phyloP scores from a whole-genome alignment of 2,888 invertebrate species.

The Acrocyrtus sp. region DNA sequence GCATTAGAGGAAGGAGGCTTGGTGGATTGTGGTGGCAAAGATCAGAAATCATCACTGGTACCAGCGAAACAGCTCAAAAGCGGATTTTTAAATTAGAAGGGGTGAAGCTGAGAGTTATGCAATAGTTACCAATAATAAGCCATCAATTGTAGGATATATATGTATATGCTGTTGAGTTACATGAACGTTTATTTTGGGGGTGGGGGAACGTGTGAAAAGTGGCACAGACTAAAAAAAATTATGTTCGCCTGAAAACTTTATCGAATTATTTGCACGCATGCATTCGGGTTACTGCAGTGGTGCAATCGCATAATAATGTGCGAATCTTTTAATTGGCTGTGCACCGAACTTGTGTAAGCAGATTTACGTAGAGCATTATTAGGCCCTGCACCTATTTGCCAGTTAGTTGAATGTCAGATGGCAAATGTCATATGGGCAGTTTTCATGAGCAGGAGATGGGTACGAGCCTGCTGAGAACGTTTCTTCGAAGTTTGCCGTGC shows the following conservation, averaged over 20 bases:
- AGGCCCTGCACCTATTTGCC: neutral
- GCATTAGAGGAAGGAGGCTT: too few relatives aligned
- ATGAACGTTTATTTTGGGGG: constrained; percentile 5
- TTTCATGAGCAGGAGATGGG: neutral
- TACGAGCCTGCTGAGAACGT: neutral
- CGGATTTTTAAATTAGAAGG: constrained; percentile 8
- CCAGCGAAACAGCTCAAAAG: too few relatives aligned
- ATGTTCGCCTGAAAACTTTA: constrained; percentile 6
- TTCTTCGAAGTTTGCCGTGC: neutral
- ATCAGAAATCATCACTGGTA: too few relatives aligned
- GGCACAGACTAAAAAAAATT: constrained; percentile 23
- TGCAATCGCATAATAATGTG: too few relatives aligned
- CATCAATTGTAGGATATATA: neutral
- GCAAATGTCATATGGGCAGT: neutral
- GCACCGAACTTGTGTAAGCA: neutral
- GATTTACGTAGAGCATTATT: neutral
- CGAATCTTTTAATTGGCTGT: neutral
- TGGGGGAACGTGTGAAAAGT: constrained; percentile 25
- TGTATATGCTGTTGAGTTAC: neutral
- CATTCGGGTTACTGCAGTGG: too few relatives aligned
- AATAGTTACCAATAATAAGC: constrained; percentile 2
- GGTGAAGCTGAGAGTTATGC: neutral
- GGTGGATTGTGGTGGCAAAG: too few relatives aligned
- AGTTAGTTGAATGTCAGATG: neutral
- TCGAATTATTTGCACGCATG: too few relatives aligned